Conservation (phyloP, 1,140 invertebrate genomes). For the Drosophila ficusphila region DNA sequence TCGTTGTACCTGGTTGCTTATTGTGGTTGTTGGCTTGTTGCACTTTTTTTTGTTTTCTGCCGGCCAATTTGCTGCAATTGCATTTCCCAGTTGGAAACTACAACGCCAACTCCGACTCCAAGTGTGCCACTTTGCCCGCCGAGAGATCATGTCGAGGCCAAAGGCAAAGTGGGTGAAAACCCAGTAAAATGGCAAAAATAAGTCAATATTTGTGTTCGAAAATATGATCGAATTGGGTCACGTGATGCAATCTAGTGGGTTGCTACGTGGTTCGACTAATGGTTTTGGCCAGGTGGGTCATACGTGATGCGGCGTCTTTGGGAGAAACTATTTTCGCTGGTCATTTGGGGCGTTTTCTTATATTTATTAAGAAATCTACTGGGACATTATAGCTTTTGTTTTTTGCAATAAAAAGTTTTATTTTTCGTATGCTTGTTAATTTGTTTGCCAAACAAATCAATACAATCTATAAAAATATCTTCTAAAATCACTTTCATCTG, state of each 20-base stretch:
- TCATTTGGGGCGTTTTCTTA: background rate
- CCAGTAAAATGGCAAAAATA: slow-evolving; percentile 20
- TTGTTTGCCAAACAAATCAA: no score
- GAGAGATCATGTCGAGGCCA: slow-evolving; percentile 51
- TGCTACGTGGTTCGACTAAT: background rate
- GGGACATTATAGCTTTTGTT: no score
- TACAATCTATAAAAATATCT: no score
- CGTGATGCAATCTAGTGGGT: slow-evolving; percentile 20
- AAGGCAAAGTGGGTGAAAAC: slow-evolving; percentile 45
- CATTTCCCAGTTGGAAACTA: slow-evolving; percentile 33
- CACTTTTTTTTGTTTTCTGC: slow-evolving; percentile 24
- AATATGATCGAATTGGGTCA: slow-evolving; percentile 44
- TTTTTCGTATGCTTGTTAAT: no score
- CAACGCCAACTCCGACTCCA: slow-evolving; percentile 16
- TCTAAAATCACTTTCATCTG: no score
- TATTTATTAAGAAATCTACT: background rate
- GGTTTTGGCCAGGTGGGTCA: slow-evolving; percentile 1
- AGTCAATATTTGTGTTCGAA: slow-evolving; percentile 40
- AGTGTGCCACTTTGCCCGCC: slow-evolving; percentile 61
- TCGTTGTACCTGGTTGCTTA: slow-evolving; percentile 40
- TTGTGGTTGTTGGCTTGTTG: slow-evolving; percentile 1
- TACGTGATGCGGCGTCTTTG: background rate
- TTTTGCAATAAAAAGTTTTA: no score
- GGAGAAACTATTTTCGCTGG: background rate
- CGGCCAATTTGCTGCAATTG: slow-evolving; percentile 74